phyloP scores from a whole-genome alignment of 1,140 invertebrate species.

The Cepaea nemoralis region DNA sequence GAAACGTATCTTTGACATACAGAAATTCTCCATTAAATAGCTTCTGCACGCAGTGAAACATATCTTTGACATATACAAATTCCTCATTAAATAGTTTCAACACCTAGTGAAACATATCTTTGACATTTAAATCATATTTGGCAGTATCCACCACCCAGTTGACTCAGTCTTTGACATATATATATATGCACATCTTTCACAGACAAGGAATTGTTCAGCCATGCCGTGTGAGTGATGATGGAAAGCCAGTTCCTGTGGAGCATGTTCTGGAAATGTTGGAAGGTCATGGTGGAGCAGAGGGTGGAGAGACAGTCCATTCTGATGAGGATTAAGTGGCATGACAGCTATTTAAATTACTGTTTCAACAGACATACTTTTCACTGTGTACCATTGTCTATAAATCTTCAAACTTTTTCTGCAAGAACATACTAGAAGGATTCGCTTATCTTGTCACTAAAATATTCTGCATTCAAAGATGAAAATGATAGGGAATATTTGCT shows the following conservation, averaged over 20 bases:
- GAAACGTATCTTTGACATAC: too few relatives aligned
- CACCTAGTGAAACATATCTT: too few relatives aligned
- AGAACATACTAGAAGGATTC: background rate
- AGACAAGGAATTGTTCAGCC: slow-evolving; percentile 88
- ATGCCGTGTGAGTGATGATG: slow-evolving; percentile 89
- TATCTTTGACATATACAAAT: too few relatives aligned
- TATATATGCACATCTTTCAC: slow-evolving; percentile 31
- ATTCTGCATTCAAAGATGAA: too few relatives aligned
- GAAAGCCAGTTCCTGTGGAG: slow-evolving; percentile 87
- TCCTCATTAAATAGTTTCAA: too few relatives aligned
- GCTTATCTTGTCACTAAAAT: too few relatives aligned
- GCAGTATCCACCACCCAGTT: too few relatives aligned
- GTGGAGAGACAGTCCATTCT: background rate
- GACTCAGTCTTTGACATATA: too few relatives aligned
- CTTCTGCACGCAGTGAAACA: too few relatives aligned
- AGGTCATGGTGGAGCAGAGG: slow-evolving; percentile 13
- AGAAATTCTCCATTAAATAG: too few relatives aligned
- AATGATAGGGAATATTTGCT: too few relatives aligned
- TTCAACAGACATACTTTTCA: background rate
- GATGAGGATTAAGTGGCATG: slow-evolving; percentile 27
- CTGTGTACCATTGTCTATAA: background rate
- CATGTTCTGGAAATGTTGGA: slow-evolving; percentile 84
- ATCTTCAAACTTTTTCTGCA: background rate
- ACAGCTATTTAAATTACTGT: background rate
- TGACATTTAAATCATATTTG: too few relatives aligned